Evolutionary conservation across 1,140 invertebrate genomes (phyloP), one percentile per base, ranked within the genome.

Genomic region (Cotesia chilonis): DNA sequence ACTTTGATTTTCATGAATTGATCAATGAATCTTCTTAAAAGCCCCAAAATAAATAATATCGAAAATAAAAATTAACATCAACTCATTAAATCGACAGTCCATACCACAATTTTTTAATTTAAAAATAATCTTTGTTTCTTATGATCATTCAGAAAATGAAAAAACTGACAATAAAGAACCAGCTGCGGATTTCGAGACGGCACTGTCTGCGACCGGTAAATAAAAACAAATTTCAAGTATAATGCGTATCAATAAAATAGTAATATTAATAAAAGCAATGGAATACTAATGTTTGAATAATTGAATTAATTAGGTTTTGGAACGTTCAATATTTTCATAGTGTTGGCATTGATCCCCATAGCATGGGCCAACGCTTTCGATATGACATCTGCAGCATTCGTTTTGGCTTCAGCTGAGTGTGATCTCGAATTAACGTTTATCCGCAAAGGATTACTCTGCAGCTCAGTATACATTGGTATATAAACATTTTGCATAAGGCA

Each of bases 361-460:
- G 81, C 74, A 0, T 86, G 84, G 84, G 75, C 81, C 10, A 79
- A 76, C 14, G 71, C 81, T 47, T 84, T 87, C 71, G 84, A 87
- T 69, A 83, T 82, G 2, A 85, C 83, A 1, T 83, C 81, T n/a
- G 72, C 76, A 52, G 81, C 83, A 1, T 88, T 87, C 69, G 77
- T 87, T 38, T 76, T 88, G 47, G 82, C 84, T 4, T 84, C 85
- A 7, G 80, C 81, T 4, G 84, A 87, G 74, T 87, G 85, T 57
- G 80, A 81, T 1, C 78, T 87, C 38, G 71, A 83, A 14, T 75
- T 87, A 4, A 84, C 82, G 6, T 75, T 77, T 38, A 75, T 87
- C 47, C 80, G 81, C 0, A 86, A 86, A 74, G 85, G 86, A 0
- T 9, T 82, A 3, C 78, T 87, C 7, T 75, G 82, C 3, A 75